Evolutionary conservation across 2,113 vertebrate genomes (phyloP).

Genomic region (Hucho hucho): DNA sequence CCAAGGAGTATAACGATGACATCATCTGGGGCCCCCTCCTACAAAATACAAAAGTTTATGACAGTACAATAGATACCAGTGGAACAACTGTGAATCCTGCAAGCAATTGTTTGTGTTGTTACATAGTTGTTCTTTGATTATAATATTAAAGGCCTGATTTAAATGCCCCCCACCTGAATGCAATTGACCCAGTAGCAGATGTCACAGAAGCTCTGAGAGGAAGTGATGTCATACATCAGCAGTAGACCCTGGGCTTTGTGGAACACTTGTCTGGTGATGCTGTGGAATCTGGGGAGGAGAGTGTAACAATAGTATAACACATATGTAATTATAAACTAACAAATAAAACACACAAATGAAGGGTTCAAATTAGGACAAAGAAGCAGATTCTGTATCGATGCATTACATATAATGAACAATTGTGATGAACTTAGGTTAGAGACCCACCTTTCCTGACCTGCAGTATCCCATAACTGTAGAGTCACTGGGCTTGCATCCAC

Average conservation of each 20-base stretch:
- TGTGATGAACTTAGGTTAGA: background rate
- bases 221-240: conserved; percentile 92
- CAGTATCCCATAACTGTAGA: conserved; percentile 92
- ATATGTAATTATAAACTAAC: too few relatives aligned
- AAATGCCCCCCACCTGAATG: conserved; percentile 75
- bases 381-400: too few relatives aligned
- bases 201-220: conserved; percentile 73
- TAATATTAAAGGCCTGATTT: background rate
- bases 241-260: conserved; percentile 86
- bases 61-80: background rate
- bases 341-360: background rate
- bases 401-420: background rate
- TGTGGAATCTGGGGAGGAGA: conserved; percentile 80
- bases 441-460: conserved; percentile 90
- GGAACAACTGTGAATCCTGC: background rate
- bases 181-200: conserved; percentile 85
- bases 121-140: background rate
- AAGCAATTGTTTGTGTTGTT: background rate
- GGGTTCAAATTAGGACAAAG: too few relatives aligned
- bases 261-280: conserved; percentile 85
- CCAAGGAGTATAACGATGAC: conserved; percentile 82
- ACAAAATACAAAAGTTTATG: conserved; percentile 24
- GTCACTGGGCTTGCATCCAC: conserved; percentile 78
- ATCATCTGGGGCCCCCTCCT: conserved; percentile 77
- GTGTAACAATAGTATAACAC: too few relatives aligned